Percentiles rank a stretch among this genome's conserved stretches.
These are phyloP conservation scores for Papilio gigon DNA, from an alignment of 2,888 invertebrate species.

Conservation along the genomic window DNA sequence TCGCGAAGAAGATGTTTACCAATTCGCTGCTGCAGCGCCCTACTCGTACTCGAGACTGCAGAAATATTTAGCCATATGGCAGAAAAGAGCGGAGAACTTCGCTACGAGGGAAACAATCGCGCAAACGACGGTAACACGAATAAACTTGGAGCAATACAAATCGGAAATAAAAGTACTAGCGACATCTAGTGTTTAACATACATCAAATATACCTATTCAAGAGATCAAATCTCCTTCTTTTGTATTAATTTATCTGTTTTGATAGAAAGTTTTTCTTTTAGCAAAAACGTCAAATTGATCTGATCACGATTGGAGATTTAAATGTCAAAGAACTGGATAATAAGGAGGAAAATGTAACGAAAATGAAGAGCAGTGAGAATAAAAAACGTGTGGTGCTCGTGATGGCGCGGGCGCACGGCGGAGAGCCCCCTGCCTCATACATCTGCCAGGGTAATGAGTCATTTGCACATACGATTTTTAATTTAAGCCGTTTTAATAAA, in stretches of 20 bases:
- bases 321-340: slow-evolving; percentile 61
- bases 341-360: slow-evolving; percentile 61
- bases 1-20: slow-evolving; percentile 96
- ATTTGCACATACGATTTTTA: too few species aligned
- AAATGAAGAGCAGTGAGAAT: slow-evolving; percentile 77
- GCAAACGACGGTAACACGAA: slow-evolving; percentile 81
- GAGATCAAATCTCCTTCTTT: background rate
- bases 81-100: slow-evolving; percentile 84
- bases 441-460: slow-evolving; percentile 91
- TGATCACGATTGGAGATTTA: slow-evolving; percentile 90
- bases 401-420: slow-evolving; percentile 94
- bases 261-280: slow-evolving; percentile 62
- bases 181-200: background rate
- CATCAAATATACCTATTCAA: background rate
- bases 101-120: slow-evolving; percentile 88
- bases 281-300: slow-evolving; percentile 96
- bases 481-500: too few species aligned
- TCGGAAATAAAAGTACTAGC: background rate
- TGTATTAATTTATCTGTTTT: background rate
- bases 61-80: slow-evolving; percentile 88
- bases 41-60: slow-evolving; percentile 97
- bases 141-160: background rate
- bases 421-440: slow-evolving; percentile 96
- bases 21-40: slow-evolving; percentile 96
- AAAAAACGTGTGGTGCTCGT: slow-evolving; percentile 88